These are phyloP conservation scores for Fulmarus glacialis DNA, from an alignment of 2,113 vertebrate genomes.

Conservation along the genomic window DNA sequence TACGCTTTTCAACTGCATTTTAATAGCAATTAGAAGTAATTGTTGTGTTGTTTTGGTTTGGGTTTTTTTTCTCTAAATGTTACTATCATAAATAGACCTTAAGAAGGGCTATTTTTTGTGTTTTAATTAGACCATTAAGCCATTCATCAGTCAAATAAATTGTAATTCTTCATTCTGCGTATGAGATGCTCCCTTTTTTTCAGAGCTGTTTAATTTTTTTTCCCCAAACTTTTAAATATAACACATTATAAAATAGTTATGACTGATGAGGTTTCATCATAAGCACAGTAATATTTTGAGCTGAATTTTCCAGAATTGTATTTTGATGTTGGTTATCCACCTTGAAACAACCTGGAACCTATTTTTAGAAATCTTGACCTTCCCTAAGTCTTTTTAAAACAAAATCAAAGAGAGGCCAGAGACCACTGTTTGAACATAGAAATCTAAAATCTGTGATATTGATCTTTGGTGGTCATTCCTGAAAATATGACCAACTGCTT, in stretches of 20 bases:
- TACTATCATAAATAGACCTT: neutral
- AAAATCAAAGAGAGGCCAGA: neutral
- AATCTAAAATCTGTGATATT: neutral
- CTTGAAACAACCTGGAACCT: neutral
- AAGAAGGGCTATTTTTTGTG: neutral
- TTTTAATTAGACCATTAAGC: neutral
- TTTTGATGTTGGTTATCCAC: neutral
- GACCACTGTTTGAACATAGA: neutral
- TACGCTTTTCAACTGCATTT: neutral
- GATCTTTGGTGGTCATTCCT: neutral
- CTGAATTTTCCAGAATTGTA: neutral
- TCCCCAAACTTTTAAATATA: neutral
- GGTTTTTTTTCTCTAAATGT: neutral
- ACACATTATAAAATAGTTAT: neutral
- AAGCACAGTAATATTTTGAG: neutral
- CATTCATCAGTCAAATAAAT: neutral
- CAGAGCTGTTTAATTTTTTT: neutral
- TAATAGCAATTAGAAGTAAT: neutral
- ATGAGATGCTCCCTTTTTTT: neutral
- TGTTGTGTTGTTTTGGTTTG: rapidly evolving
- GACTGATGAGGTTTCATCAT: neutral
- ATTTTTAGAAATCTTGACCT: neutral
- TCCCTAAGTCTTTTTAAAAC: neutral
- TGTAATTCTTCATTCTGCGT: neutral
- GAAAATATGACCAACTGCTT: neutral